phyloP scores from a whole-genome alignment of 2,888 invertebrate genomes.

The Luperina testacea region DNA sequence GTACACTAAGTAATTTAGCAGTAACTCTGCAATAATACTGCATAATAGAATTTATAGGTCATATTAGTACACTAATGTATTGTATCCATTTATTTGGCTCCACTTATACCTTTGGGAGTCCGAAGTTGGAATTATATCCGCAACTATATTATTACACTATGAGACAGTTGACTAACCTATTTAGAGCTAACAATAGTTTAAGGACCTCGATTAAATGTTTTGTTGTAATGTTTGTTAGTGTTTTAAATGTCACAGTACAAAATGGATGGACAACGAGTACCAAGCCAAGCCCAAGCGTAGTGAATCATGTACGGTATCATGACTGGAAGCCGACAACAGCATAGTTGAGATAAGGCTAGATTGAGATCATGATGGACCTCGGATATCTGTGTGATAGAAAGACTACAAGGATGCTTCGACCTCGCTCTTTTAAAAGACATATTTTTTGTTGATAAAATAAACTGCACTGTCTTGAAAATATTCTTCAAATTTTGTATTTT shows the following conservation, averaged over 20 bases:
- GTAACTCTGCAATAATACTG: slow-evolving; percentile 43
- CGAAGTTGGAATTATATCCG: slow-evolving; percentile 58
- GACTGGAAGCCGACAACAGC: neutral
- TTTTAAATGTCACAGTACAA: neutral
- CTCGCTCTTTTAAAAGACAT: neutral
- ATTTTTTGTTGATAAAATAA: too few species aligned
- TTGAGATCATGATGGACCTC: neutral
- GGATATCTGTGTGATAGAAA: neutral
- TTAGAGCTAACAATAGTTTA: neutral
- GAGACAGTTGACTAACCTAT: slow-evolving; percentile 27
- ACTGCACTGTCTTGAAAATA: neutral
- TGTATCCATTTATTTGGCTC: slow-evolving; percentile 58
- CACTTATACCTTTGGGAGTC: slow-evolving; percentile 57
- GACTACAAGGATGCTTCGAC: neutral
- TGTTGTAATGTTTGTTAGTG: too few species aligned
- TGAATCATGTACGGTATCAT: neutral
- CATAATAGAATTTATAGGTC: slow-evolving; percentile 61
- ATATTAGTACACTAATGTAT: slow-evolving; percentile 51
- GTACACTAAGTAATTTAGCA: slow-evolving; percentile 11
- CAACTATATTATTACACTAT: slow-evolving; percentile 36
- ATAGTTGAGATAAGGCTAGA: neutral
- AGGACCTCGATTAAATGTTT: slow-evolving; percentile 15
- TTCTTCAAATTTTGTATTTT: neutral
- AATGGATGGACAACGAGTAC: neutral
- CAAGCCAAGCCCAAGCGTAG: neutral